Base-by-base conservation (phyloP, 1,140 invertebrate species). In the Sipha flava region DNA sequence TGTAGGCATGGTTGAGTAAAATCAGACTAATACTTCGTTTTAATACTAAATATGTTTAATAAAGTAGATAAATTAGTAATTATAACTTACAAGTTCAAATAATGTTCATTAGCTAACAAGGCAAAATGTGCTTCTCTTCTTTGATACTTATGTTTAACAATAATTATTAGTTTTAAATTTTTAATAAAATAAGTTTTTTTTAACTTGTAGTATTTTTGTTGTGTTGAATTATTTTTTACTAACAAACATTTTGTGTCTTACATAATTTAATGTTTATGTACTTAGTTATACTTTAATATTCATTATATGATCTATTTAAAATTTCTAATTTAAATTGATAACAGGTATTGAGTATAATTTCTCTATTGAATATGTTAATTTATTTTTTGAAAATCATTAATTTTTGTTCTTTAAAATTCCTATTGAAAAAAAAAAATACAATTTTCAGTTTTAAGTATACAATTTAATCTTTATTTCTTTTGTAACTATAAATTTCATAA, bases 1-100 rank as follows among this genome's bases (percentile, higher is more conserved):
- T 77, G 73, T 77, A 29, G 23, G 73, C 73, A 77, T 77, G 73
- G 34, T 59, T 73, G 16, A 26, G 12, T 43, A 21, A 66, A 3
- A 49, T 12, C 1, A 4, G n/a, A 49, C n/a, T 49, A 49, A 12
- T 70, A n/a, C 62, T 4, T 70, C 26, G 6, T 45, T 31, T 70
- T 29, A 47, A 4, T n/a, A 29, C 40, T 45, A 70, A 70, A 29
- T 29, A 18, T 47, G 23, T 73, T 73, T 52, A 1, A 52, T 1
- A n/a, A 70, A 45, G 16, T 70, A 29, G 23, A 47, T 70, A 14
- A 34, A 75, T 49, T 34, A 52, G n/a, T 12, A 23, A 54, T 1
- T 49, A 23, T 52, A 52, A 21, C 18, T 49, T 47, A 29, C 52
- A 31, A 52, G 18, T 18, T 75, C 1, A 34, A 72, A 29, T 75